Conservation (phyloP, 2,797 vertebrate genomes). For the Myripristis murdjan region DNA sequence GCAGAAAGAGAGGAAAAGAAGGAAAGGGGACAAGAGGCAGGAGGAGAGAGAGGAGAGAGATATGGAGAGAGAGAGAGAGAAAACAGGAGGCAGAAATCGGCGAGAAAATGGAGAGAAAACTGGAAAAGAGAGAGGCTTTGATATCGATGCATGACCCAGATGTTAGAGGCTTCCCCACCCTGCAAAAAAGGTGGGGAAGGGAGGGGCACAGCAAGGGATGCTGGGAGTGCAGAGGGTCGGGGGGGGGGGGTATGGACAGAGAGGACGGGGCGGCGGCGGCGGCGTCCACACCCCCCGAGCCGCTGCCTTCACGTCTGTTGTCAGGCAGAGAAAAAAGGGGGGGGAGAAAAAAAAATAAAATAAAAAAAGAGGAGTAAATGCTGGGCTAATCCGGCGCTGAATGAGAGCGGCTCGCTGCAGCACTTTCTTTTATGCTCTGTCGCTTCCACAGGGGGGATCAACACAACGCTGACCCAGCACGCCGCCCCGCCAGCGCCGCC, state of each 20-base stretch:
- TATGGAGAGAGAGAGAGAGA: not conserved
- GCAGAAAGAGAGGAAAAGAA: not conserved
- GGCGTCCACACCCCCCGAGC: too few species aligned
- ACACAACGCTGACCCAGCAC: conserved; percentile 81
- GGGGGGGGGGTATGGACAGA: not conserved
- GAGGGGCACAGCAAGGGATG: not conserved
- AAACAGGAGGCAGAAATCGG: too few species aligned
- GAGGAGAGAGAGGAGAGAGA: too few species aligned
- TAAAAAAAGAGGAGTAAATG: conserved; percentile 62
- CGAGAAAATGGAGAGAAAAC: not conserved
- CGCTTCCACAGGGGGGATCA: conserved; percentile 77
- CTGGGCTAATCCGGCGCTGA: conserved; percentile 84
- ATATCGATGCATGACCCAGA: conserved; percentile 41
- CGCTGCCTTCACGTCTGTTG: conserved; percentile 37
- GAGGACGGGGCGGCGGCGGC: too few species aligned
- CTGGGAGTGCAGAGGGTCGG: not conserved
- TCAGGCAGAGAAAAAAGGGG: not conserved
- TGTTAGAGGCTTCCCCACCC: conserved; percentile 16
- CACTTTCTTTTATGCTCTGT: conserved; percentile 84
- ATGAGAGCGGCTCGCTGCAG: conserved; percentile 83
- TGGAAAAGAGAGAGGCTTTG: not conserved
- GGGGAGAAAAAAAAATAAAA: conserved; percentile 35
- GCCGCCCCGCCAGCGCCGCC: too few species aligned
- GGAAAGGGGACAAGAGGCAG: not conserved
- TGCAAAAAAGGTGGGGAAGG: not conserved